These are phyloP conservation scores for Dryadula phaetusa DNA, from an alignment of 2,888 invertebrate species.

Conservation along the genomic window DNA sequence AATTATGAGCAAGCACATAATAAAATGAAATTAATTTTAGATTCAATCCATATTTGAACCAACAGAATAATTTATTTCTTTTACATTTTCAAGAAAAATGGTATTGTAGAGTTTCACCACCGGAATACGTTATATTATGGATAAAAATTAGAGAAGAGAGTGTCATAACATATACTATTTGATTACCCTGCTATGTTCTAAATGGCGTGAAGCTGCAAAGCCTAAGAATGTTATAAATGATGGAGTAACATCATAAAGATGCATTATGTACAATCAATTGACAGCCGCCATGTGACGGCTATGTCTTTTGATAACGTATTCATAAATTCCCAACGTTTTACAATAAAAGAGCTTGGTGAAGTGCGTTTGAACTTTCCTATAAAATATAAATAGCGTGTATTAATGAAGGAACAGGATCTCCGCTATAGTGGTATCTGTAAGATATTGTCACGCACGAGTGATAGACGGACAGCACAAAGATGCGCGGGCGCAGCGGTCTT, in stretches of 20 bases:
- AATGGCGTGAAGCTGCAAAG: too few species aligned
- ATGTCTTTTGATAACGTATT: conserved; percentile 4
- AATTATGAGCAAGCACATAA: too few species aligned
- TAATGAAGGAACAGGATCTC: conserved; percentile 39
- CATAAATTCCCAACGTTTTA: conserved; percentile 7
- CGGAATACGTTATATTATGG: too few species aligned
- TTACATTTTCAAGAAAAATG: too few species aligned
- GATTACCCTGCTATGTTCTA: too few species aligned
- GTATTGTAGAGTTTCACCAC: too few species aligned
- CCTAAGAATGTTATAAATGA: too few species aligned
- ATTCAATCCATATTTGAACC: too few species aligned
- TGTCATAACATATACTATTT: too few species aligned
- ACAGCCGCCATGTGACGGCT: neutral
- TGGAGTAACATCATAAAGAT: neutral
- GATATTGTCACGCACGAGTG: conserved; percentile 49
- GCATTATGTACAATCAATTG: conserved; percentile 7
- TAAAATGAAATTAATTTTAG: too few species aligned
- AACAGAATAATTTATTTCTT: too few species aligned
- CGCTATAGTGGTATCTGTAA: conserved; percentile 35
- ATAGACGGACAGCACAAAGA: conserved; percentile 48
- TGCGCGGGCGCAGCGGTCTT: conserved; percentile 44
- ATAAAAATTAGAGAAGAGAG: too few species aligned
- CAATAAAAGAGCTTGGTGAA: conserved; percentile 6
- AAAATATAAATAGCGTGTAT: conserved; percentile 31
- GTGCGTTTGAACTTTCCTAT: conserved; percentile 19